Conservation (phyloP, 1,140 invertebrate species). For the Cydia pomonella region DNA sequence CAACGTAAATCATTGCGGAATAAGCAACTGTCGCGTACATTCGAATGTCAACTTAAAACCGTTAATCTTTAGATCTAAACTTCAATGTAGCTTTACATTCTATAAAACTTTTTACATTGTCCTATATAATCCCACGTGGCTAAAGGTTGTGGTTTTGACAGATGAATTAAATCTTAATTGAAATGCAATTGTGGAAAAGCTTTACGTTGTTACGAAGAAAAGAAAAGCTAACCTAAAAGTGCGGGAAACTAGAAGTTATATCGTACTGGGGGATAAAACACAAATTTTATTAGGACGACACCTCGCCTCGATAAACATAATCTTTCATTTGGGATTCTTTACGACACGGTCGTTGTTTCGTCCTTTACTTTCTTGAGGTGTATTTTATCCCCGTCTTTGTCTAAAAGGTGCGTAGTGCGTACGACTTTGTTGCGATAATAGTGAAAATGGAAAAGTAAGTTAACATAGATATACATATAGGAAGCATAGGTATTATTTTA, state of each 20-base stretch:
- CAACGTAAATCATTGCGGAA: constrained; percentile 64
- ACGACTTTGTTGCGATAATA: constrained; percentile 26
- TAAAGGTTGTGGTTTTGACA: constrained; percentile 66
- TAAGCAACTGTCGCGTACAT: constrained; percentile 48
- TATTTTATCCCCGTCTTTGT: constrained; percentile 47
- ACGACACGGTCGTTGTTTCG: constrained; percentile 50
- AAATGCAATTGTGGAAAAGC: constrained; percentile 42
- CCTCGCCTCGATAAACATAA: constrained; percentile 79
- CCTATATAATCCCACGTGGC: constrained; percentile 62
- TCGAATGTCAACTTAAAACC: constrained; percentile 44
- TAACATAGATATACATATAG: not conserved
- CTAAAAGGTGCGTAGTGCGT: constrained; percentile 67
- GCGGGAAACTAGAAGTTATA: constrained; percentile 54
- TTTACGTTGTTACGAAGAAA: not conserved
- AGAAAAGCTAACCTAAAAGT: constrained; percentile 10
- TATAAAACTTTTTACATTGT: constrained; percentile 43
- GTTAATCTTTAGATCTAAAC: constrained; percentile 41
- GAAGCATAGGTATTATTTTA: not conserved
- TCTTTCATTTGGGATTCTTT: constrained; percentile 78
- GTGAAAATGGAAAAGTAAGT: constrained; percentile 11
- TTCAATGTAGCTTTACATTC: constrained; percentile 36
- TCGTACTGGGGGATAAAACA: constrained; percentile 56
- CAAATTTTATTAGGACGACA: constrained; percentile 73
- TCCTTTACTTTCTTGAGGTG: constrained; percentile 43
- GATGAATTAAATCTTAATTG: constrained; percentile 63